Evolutionary conservation across 37 sponge, comb jelly and placozoan genomes (phyloP).

Genomic region (Hormiphora californensis): DNA sequence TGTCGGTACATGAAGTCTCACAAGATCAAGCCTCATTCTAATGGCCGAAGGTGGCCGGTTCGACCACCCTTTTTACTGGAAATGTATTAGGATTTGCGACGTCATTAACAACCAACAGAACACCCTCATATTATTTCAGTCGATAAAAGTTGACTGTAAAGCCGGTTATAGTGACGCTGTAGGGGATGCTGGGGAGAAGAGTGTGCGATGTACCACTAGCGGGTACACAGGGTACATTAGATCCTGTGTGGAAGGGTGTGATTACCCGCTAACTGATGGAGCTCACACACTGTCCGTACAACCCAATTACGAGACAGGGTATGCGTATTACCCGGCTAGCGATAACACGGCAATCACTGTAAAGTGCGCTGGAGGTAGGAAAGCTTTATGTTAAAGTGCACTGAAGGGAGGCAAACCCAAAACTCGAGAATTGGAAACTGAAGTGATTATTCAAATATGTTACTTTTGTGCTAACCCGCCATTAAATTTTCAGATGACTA

Average conservation of each 20-base stretch:
- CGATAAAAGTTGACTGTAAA: constrained; percentile 17
- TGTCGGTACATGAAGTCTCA: background rate
- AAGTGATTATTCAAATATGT: no score
- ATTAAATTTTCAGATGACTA: background rate
- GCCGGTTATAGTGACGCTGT: background rate
- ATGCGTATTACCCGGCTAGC: background rate
- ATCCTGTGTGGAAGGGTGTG: background rate
- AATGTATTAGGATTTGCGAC: no score
- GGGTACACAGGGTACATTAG: constrained; percentile 9
- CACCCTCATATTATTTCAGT: background rate
- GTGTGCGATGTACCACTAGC: background rate
- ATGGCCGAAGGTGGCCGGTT: no score
- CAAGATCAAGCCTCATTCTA: no score
- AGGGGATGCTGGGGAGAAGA: background rate
- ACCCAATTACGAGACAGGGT: background rate
- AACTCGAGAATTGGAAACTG: no score
- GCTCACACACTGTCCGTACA: background rate
- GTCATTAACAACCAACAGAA: no score
- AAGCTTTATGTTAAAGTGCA: no score
- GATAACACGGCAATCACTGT: background rate
- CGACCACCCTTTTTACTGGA: no score
- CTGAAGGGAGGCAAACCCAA: no score
- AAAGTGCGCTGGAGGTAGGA: background rate
- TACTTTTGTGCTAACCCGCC: no score
- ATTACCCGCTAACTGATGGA: background rate